Conservation (phyloP, 2,113 vertebrate genomes). For the Burhinus bistriatus region DNA sequence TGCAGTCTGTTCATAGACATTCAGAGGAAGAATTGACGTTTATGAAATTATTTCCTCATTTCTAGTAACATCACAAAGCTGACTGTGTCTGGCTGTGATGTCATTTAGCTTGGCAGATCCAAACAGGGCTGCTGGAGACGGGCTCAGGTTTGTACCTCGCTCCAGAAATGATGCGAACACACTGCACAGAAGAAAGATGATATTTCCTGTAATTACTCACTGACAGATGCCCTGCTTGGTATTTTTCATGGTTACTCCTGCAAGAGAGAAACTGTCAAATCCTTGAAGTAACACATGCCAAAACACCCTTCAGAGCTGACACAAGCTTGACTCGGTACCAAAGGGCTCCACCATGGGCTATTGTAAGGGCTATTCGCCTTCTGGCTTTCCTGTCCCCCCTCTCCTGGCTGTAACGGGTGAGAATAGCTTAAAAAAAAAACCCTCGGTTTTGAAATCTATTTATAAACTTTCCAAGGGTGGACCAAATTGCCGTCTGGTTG, state of each 20-base stretch:
- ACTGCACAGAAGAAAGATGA: neutral
- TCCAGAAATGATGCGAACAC: neutral
- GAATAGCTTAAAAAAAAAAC: neutral
- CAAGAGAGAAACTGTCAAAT: neutral
- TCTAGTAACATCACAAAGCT: neutral
- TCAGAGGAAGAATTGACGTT: neutral
- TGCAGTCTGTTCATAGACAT: neutral
- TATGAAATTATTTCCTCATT: neutral
- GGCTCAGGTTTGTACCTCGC: neutral
- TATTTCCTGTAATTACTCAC: slow-evolving; percentile 15
- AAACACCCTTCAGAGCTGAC: neutral
- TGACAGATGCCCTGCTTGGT: neutral
- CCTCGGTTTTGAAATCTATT: neutral
- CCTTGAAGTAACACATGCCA: neutral
- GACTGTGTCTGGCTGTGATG: neutral
- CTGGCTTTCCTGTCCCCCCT: neutral
- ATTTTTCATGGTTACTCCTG: neutral
- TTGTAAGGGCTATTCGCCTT: neutral
- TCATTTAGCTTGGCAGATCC: neutral
- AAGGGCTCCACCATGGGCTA: neutral
- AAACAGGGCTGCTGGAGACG: neutral
- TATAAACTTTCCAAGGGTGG: neutral
- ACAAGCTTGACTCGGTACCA: neutral
- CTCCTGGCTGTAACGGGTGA: neutral
- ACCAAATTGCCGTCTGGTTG: neutral